Conservation (phyloP, 2,113 vertebrate genomes). For the Elgaria multicarinata region DNA sequence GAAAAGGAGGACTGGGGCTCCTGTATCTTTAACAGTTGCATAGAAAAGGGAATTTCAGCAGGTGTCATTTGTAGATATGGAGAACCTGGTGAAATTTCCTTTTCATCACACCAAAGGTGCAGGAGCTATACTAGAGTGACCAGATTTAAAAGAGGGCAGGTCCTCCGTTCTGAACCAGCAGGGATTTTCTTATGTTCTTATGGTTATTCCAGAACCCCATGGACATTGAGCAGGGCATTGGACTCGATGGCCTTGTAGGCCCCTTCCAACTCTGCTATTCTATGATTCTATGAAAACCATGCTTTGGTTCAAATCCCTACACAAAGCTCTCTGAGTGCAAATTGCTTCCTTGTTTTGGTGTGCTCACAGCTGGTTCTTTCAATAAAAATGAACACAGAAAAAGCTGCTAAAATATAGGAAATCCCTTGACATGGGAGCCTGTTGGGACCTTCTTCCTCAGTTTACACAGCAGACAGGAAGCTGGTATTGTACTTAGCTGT, state of each 20-base stretch:
- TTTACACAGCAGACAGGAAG: slow-evolving; percentile 46
- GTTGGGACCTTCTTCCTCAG: slow-evolving; percentile 60
- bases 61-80: too few relatives aligned
- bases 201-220: not conserved
- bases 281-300: too few relatives aligned
- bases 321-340: slow-evolving; percentile 63
- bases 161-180: not conserved
- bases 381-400: slow-evolving; percentile 71
- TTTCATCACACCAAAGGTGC: too few relatives aligned
- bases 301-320: slow-evolving; percentile 51
- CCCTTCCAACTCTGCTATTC: too few relatives aligned
- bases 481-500: rapidly evolving
- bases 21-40: too few relatives aligned
- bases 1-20: too few relatives aligned
- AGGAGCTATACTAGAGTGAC: too few relatives aligned
- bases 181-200: not conserved
- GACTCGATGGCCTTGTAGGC: too few relatives aligned
- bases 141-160: too few relatives aligned
- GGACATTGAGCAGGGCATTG: too few relatives aligned
- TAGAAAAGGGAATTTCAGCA: too few relatives aligned
- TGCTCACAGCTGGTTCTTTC: slow-evolving; percentile 35
- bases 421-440: slow-evolving; percentile 51
- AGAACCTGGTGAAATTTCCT: too few relatives aligned
- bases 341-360: slow-evolving; percentile 58
- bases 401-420: slow-evolving; percentile 63